Conservation (phyloP, 1,140 invertebrate genomes). For the Frieseomelitta varia region DNA sequence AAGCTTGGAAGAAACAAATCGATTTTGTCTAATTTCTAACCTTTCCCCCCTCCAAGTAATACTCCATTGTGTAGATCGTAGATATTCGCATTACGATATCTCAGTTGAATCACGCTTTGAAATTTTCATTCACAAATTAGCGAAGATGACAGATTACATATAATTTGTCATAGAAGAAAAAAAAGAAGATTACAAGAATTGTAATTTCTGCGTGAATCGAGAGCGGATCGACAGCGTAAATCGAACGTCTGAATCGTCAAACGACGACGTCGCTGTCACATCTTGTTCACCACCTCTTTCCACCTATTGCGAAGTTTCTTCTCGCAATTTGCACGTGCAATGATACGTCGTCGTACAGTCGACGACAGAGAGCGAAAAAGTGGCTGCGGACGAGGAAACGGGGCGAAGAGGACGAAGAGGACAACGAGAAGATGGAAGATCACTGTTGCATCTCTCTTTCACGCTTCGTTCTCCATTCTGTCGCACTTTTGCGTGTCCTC, state of each 20-base stretch:
- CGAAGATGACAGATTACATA: too few species aligned
- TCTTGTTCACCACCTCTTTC: slow-evolving; percentile 10
- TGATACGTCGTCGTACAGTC: slow-evolving; percentile 48
- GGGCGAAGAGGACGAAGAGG: slow-evolving; percentile 24
- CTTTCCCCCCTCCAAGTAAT: too few species aligned
- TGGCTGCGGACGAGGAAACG: slow-evolving; percentile 19
- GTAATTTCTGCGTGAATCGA: too few species aligned
- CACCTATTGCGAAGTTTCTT: neutral
- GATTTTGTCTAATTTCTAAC: too few species aligned
- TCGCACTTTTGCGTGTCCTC: neutral
- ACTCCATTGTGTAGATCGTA: too few species aligned
- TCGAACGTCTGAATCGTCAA: slow-evolving; percentile 57
- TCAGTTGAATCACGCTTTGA: too few species aligned
- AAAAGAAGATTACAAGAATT: too few species aligned
- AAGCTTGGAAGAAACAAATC: too few species aligned
- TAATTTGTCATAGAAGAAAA: too few species aligned
- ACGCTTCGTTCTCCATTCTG: neutral
- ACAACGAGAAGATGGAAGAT: slow-evolving; percentile 29
- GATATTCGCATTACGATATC: too few species aligned
- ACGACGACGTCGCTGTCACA: slow-evolving; percentile 38
- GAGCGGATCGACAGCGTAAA: too few species aligned
- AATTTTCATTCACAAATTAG: too few species aligned
- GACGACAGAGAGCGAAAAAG: slow-evolving; percentile 46
- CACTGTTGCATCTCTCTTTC: neutral
- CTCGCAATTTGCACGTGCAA: slow-evolving; percentile 6